Evolutionary conservation across 1,140 invertebrate species (phyloP).

Genomic region (Dolichoris vasculosae): DNA sequence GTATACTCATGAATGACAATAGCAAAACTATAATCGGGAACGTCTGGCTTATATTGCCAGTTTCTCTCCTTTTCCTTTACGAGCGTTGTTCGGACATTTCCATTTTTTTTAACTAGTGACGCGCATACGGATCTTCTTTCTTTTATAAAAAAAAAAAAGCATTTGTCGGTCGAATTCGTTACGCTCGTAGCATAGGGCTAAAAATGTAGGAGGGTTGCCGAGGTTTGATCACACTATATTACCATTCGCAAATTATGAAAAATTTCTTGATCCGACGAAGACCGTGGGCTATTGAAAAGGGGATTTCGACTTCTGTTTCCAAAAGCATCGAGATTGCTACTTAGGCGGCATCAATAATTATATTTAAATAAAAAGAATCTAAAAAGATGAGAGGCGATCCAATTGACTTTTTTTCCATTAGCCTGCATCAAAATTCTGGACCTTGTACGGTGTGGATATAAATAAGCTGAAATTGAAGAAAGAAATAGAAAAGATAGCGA

Average conservation of each 20-base stretch:
- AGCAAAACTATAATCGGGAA: slow-evolving; percentile 26
- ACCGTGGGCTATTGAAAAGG: neutral
- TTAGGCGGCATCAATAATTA: slow-evolving; percentile 18
- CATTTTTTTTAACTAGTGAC: slow-evolving; percentile 19
- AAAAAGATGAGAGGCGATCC: too few species aligned
- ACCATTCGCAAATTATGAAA: slow-evolving; percentile 18
- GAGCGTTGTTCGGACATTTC: slow-evolving; percentile 8
- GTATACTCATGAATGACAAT: slow-evolving; percentile 51
- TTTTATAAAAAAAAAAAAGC: slow-evolving; percentile 20
- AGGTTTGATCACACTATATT: neutral
- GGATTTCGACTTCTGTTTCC: neutral
- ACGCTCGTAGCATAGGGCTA: neutral
- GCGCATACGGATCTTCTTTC: neutral
- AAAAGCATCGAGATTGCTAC: neutral
- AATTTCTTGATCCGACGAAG: slow-evolving; percentile 13
- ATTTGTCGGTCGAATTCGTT: slow-evolving; percentile 16
- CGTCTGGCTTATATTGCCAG: slow-evolving; percentile 2
- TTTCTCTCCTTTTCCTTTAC: slow-evolving; percentile 31
- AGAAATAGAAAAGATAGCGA: neutral
- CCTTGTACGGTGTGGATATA: neutral
- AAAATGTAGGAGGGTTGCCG: slow-evolving; percentile 8
- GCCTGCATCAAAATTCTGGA: neutral
- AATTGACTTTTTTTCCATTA: neutral
- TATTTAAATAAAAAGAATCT: neutral
- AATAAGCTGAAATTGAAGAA: neutral